phyloP scores from a whole-genome alignment of 2,113 vertebrate species.

The Agapornis roseicollis region DNA sequence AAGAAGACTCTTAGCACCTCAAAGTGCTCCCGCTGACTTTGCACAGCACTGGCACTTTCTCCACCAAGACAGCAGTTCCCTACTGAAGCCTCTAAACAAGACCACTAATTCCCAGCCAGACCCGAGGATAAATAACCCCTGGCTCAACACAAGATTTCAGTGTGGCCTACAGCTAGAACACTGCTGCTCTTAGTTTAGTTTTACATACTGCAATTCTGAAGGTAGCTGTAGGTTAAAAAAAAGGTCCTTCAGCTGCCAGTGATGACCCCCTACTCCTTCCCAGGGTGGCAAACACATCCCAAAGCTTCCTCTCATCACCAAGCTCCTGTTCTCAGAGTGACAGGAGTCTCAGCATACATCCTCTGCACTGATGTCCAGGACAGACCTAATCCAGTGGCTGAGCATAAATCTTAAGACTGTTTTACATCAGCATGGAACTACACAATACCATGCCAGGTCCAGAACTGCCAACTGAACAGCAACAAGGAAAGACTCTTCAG shows the following conservation, averaged over 20 bases:
- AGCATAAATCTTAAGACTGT: neutral
- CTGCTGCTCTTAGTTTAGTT: neutral
- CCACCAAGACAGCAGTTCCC: neutral
- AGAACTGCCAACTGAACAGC: neutral
- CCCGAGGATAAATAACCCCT: neutral
- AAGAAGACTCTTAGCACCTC: neutral
- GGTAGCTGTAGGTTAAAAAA: neutral
- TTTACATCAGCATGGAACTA: neutral
- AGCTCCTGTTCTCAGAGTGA: neutral
- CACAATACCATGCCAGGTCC: neutral
- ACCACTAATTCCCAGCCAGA: neutral
- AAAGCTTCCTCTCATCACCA: neutral
- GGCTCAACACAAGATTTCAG: neutral
- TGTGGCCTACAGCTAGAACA: neutral
- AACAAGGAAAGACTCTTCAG: neutral
- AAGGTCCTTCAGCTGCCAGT: neutral
- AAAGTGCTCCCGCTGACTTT: conserved; percentile 1
- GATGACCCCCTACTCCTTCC: neutral
- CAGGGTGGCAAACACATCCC: neutral
- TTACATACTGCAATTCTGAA: neutral
- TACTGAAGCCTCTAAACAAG: neutral
- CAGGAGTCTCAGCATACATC: neutral
- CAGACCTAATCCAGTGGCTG: neutral
- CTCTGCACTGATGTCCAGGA: neutral
- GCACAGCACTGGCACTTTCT: neutral